phyloP scores from a whole-genome alignment of 37 sponge, comb jelly and placozoan species.

The Cliona cf. orientalis region DNA sequence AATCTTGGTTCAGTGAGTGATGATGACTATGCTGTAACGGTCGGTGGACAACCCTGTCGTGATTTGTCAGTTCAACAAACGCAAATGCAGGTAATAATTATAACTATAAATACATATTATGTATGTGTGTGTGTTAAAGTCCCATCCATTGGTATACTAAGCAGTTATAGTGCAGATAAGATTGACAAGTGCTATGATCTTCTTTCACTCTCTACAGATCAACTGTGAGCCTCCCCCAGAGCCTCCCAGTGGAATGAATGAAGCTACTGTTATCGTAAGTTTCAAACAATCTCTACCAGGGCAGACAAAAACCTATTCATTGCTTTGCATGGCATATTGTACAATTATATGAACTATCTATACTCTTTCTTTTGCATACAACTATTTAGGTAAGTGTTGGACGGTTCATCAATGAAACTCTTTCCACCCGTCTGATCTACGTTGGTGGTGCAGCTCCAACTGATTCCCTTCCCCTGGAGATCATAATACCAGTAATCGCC shows the following conservation, averaged over 20 bases:
- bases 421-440: conserved; percentile 1
- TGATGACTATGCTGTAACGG: conserved; percentile 31
- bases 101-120: too few relatives aligned
- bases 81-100: background rate
- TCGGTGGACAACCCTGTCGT: conserved; percentile 33
- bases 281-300: too few relatives aligned
- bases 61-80: too few relatives aligned
- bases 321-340: background rate
- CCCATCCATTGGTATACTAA: too few relatives aligned
- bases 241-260: background rate
- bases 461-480: background rate
- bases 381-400: conserved; percentile 38
- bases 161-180: too few relatives aligned
- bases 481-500: conserved; percentile 22
- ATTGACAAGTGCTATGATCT: too few relatives aligned
- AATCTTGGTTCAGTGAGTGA: conserved; percentile 33
- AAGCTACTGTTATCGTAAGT: conserved; percentile 16
- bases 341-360: background rate
- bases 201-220: too few relatives aligned
- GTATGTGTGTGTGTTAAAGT: too few relatives aligned
- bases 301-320: too few relatives aligned
- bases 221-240: background rate
- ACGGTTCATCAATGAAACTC: background rate
- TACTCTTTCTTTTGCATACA: too few relatives aligned
- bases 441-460: background rate